Evolutionary conservation across 2,113 vertebrate genomes (phyloP), one percentile per base, ranked within the genome.

Genomic region (Actenoides hombroni): DNA sequence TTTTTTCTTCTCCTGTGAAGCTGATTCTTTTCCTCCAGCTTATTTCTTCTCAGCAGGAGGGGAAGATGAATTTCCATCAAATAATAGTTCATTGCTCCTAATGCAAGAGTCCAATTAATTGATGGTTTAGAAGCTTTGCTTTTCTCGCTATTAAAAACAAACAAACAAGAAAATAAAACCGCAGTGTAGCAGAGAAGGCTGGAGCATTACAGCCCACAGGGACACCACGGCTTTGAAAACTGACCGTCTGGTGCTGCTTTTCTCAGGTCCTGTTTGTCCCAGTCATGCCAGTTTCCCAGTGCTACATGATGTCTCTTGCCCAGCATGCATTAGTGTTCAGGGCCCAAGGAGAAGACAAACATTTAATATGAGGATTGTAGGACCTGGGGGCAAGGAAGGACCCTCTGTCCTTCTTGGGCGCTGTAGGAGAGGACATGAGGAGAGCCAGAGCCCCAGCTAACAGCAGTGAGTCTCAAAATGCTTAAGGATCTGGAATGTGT

Each of bases 81-180:
- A 60, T 65, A 91, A 65, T 37, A 93, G 75, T 86, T 95, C 88
- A 76, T 90, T 84, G 94, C 92, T 93, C 61, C 88, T 92, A 82
- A 96, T 64, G 84, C 94, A n/a, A 53, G 83, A 92, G 95, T 94
- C 95, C 95, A 69, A 87, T 94, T 97, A 96, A 96, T 69, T 68
- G 90, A 95, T 90, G 93, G 84, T 60, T 91, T 95, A 61, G 89
- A 65, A 95, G 90, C 95, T 93, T 91, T 82, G 82, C 67, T 94
- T 91, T 65, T 42, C 86, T 85, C 2, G 0, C 71, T 37, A 1
- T 56, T 63, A 4, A 77, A 88, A 88, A 57, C 61, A 91, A 91
- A 39, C 35, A 82, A 19, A 20, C 29, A n/a, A 64, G 54, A 49
- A 63, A 68, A 17, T 44, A 29, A 31, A 91, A 2, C 61, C 63